Conservation (phyloP, 1,140 invertebrate species). For the Apocrypta bakeri region DNA sequence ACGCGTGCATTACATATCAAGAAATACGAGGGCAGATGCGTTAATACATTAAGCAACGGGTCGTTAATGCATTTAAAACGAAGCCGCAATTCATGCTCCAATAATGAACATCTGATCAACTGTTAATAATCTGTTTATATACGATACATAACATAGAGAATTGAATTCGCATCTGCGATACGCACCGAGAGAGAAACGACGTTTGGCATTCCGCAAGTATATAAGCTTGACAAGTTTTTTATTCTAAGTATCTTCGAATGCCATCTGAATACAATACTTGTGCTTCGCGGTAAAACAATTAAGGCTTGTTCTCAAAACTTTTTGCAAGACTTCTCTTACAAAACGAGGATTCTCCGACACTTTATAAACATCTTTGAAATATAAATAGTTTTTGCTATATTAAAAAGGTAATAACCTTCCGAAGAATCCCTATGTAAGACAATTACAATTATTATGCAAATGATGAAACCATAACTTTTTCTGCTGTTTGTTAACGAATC, state of each 20-base stretch:
- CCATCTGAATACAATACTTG: too few relatives aligned
- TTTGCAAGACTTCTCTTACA: background rate
- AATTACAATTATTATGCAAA: background rate
- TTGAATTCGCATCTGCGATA: constrained; percentile 13
- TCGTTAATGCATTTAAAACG: background rate
- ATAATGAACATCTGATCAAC: background rate
- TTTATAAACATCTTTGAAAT: background rate
- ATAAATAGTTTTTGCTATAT: constrained; percentile 26
- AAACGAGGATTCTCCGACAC: background rate
- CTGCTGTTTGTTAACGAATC: too few relatives aligned
- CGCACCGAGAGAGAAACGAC: constrained; percentile 1
- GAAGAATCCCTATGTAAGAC: background rate
- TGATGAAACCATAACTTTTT: background rate
- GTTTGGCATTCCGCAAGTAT: too few relatives aligned
- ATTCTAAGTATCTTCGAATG: too few relatives aligned
- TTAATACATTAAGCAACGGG: too few relatives aligned
- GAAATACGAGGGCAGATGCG: too few relatives aligned
- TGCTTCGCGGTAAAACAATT: constrained; percentile 20
- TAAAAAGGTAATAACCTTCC: constrained; percentile 18
- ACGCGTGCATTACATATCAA: too few relatives aligned
- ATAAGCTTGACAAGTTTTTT: too few relatives aligned
- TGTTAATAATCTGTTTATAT: constrained; percentile 6
- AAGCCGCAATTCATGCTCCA: background rate
- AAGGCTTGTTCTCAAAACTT: constrained; percentile 2
- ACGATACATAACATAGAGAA: background rate